Conservation (phyloP, 1,140 invertebrate species). For the Diorhabda elongata region DNA sequence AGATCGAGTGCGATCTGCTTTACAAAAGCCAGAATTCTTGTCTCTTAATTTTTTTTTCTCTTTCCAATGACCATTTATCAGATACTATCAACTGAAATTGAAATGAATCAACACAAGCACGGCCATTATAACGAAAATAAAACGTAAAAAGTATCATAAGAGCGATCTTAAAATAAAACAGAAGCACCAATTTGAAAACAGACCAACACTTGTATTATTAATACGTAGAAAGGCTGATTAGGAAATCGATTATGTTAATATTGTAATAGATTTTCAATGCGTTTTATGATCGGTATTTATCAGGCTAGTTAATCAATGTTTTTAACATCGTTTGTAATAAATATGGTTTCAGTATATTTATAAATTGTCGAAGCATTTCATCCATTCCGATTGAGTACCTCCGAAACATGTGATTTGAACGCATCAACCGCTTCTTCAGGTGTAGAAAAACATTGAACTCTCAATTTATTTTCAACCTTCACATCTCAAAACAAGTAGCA, state of each 20-base stretch:
- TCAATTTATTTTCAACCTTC: too few species aligned
- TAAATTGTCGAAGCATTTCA: too few species aligned
- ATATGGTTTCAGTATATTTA: too few species aligned
- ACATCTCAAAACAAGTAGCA: too few species aligned
- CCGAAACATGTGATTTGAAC: too few species aligned
- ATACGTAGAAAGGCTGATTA: neutral
- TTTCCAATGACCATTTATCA: slow-evolving; percentile 1
- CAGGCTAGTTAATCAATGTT: too few species aligned
- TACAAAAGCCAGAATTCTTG: neutral
- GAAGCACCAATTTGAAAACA: neutral
- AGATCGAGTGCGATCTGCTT: neutral
- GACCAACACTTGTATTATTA: neutral
- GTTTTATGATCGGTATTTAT: too few species aligned
- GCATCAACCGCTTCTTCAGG: too few species aligned
- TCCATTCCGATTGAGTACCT: too few species aligned
- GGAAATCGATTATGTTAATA: neutral
- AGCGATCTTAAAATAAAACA: slow-evolving; percentile 2
- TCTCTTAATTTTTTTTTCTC: neutral
- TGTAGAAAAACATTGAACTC: too few species aligned
- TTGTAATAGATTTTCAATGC: neutral
- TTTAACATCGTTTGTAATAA: too few species aligned
- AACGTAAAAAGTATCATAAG: slow-evolving; percentile 1
- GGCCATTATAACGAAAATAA: slow-evolving; percentile 3
- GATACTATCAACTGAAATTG: neutral
- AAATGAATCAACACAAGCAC: slow-evolving; percentile 2